Percentiles rank a stretch among this genome's conserved stretches.
phyloP scores from a whole-genome alignment of 64 coral and sea anemone genomes.

The Cladopsammia gracilis region DNA sequence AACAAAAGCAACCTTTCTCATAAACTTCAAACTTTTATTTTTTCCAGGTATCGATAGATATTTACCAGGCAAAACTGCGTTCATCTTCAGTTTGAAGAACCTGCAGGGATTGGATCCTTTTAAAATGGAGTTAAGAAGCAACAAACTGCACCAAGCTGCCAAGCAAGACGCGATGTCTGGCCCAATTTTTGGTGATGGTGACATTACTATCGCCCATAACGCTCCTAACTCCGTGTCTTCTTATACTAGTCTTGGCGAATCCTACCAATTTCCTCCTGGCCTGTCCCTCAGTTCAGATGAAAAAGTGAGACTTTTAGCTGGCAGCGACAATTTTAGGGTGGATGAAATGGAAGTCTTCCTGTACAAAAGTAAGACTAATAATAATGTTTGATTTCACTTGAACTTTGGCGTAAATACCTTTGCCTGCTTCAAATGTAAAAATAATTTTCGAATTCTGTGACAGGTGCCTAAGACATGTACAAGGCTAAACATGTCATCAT shows the following conservation, averaged over 20 bases:
- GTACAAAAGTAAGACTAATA: slow-evolving; percentile 11
- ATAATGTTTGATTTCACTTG: no score
- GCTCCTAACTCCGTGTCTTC: not conserved
- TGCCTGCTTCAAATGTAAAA: no score
- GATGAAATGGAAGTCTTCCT: slow-evolving; percentile 63
- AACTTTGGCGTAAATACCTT: no score
- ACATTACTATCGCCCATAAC: not conserved
- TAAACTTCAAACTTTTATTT: not conserved
- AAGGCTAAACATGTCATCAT: no score
- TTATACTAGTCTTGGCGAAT: not conserved
- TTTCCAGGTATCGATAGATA: not conserved
- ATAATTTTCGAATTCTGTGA: no score
- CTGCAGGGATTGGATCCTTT: not conserved
- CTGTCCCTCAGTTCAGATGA: not conserved
- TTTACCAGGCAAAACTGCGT: slow-evolving; percentile 9
- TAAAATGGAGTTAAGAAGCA: slow-evolving; percentile 3
- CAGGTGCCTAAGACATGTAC: no score
- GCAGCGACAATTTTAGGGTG: slow-evolving; percentile 26
- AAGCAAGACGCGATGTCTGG: not conserved
- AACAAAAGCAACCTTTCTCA: no score
- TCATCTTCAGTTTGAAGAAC: slow-evolving; percentile 58
- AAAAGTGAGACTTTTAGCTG: not conserved
- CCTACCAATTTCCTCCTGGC: not conserved
- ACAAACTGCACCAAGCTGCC: not conserved
- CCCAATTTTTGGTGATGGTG: slow-evolving; percentile 13